Conservation (phyloP, 2,113 vertebrate genomes). For the Catagonus wagneri region DNA sequence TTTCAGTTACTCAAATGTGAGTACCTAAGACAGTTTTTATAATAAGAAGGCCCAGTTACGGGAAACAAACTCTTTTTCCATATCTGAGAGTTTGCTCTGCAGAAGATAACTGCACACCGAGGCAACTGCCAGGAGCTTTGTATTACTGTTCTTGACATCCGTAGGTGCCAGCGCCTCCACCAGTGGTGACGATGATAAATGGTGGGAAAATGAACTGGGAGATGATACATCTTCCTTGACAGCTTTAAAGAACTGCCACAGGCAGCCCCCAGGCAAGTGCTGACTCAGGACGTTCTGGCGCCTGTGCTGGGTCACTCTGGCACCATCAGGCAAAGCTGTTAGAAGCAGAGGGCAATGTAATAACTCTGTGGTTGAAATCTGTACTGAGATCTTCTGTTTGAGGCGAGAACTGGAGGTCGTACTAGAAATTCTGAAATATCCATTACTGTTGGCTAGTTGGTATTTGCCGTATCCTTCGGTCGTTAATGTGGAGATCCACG, state of each 20-base stretch:
- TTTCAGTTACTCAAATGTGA: neutral
- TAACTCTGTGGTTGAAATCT: slow-evolving; percentile 16
- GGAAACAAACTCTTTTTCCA: neutral
- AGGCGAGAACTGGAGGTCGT: neutral
- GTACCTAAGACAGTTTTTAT: neutral
- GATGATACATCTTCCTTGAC: neutral
- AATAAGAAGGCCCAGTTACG: neutral
- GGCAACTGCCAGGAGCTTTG: neutral
- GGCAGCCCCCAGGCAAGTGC: slow-evolving; percentile 41
- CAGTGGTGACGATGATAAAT: neutral
- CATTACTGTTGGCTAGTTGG: neutral
- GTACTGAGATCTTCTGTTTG: neutral
- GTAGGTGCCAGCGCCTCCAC: neutral
- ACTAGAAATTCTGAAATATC: neutral
- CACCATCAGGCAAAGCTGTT: neutral
- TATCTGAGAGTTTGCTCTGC: neutral
- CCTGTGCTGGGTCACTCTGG: neutral
- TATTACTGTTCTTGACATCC: slow-evolving; percentile 43
- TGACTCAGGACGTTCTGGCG: neutral
- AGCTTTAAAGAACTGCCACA: neutral
- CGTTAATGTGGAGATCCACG: neutral
- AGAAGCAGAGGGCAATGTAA: neutral
- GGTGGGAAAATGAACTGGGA: slow-evolving; percentile 17
- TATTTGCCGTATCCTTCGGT: neutral
- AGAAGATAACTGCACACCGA: neutral